These are phyloP conservation scores for Drosophila teissieri DNA, from an alignment of 1,140 invertebrate species.

Conservation along the genomic window DNA sequence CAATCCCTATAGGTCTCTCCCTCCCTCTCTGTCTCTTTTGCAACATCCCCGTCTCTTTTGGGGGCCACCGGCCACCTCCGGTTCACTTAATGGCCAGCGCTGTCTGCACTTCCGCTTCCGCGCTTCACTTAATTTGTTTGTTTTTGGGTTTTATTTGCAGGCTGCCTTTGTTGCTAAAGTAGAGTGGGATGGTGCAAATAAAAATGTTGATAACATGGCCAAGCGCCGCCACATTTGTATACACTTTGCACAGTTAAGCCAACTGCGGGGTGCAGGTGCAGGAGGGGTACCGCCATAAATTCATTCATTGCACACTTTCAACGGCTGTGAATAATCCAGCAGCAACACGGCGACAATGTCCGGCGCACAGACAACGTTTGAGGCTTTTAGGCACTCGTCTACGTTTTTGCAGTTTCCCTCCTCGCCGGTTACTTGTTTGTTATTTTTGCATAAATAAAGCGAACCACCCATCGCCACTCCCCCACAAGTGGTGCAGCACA, in stretches of 20 bases:
- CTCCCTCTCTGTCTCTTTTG: not conserved
- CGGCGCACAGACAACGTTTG: conserved; percentile 62
- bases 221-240: conserved; percentile 71
- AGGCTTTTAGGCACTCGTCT: conserved; percentile 55
- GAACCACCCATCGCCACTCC: conserved; percentile 4
- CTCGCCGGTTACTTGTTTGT: conserved; percentile 64
- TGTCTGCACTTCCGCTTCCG: conserved; percentile 75
- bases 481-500: conserved; percentile 50
- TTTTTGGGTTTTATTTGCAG: conserved; percentile 33
- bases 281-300: conserved; percentile 56
- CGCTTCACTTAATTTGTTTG: conserved; percentile 64
- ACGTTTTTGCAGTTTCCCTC: conserved; percentile 21
- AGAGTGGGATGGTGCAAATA: conserved; percentile 38
- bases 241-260: conserved; percentile 66
- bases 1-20: conserved; percentile 38
- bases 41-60: not conserved
- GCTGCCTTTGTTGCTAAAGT: conserved; percentile 11
- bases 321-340: conserved; percentile 80
- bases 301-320: conserved; percentile 81
- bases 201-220: conserved; percentile 67
- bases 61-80: conserved; percentile 37
- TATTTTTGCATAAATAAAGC: conserved; percentile 82
- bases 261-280: not conserved
- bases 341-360: conserved; percentile 74
- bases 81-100: conserved; percentile 55